Conservation (phyloP, 2,113 vertebrate species). For the Onychostoma macrolepis region DNA sequence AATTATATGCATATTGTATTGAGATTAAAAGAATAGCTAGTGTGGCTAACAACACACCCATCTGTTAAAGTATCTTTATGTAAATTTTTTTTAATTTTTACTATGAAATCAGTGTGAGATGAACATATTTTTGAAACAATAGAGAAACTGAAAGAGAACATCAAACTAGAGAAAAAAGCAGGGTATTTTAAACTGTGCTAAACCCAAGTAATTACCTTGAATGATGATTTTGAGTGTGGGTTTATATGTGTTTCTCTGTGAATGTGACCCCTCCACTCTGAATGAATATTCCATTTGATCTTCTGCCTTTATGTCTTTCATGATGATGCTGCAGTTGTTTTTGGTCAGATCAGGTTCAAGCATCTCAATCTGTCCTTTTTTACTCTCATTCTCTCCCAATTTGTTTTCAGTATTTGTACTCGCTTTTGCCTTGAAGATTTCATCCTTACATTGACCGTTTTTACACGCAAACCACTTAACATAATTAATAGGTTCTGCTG, state of each 20-base stretch:
- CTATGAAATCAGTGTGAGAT: too few relatives aligned
- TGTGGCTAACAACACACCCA: too few relatives aligned
- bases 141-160: too few relatives aligned
- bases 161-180: too few relatives aligned
- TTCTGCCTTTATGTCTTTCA: not conserved
- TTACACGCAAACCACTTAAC: not conserved
- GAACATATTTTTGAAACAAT: too few relatives aligned
- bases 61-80: too few relatives aligned
- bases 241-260: accelerated
- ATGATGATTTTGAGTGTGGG: not conserved
- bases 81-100: too few relatives aligned
- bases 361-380: too few relatives aligned
- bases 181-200: not conserved
- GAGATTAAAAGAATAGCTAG: too few relatives aligned
- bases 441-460: accelerated
- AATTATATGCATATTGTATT: too few relatives aligned
- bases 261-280: accelerated
- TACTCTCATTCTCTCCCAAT: accelerated
- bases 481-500: accelerated
- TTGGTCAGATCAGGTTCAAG: not conserved
- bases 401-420: accelerated
- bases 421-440: accelerated
- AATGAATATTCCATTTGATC: not conserved
- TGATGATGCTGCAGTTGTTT: constrained; percentile 9
- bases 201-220: not conserved